phyloP scores from a whole-genome alignment of 2,113 vertebrate genomes.

The Eublepharis macularius region DNA sequence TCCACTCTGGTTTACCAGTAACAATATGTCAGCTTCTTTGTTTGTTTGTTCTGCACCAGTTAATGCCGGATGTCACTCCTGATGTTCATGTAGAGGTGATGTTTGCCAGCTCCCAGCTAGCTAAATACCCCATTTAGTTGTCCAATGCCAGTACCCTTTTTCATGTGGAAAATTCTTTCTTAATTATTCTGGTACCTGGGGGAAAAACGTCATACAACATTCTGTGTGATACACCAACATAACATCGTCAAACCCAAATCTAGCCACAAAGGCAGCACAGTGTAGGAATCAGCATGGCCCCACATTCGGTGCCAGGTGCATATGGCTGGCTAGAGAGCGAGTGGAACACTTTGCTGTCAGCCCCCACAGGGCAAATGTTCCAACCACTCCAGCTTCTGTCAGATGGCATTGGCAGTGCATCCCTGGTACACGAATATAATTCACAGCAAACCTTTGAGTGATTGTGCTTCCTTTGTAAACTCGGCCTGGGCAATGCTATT shows the following conservation, averaged over 20 bases:
- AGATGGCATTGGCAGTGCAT: slow-evolving; percentile 11
- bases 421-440: background rate
- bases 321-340: slow-evolving; percentile 1
- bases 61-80: slow-evolving; percentile 8
- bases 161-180: slow-evolving; percentile 8
- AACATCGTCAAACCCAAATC: rapidly evolving
- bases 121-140: background rate
- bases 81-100: slow-evolving; percentile 8
- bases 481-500: background rate
- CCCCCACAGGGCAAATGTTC: background rate
- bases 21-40: slow-evolving; percentile 2
- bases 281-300: rapidly evolving
- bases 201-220: background rate
- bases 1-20: slow-evolving; percentile 31
- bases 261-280: background rate
- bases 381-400: slow-evolving; percentile 40
- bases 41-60: slow-evolving; percentile 31
- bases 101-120: background rate
- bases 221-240: rapidly evolving
- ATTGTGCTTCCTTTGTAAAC: background rate
- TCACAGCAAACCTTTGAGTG: slow-evolving; percentile 8
- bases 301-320: background rate
- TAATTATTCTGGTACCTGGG: slow-evolving; percentile 1
- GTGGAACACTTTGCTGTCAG: background rate
- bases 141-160: background rate